Evolutionary conservation across 2,113 vertebrate species (phyloP).

Genomic region (Pipa parva): DNA sequence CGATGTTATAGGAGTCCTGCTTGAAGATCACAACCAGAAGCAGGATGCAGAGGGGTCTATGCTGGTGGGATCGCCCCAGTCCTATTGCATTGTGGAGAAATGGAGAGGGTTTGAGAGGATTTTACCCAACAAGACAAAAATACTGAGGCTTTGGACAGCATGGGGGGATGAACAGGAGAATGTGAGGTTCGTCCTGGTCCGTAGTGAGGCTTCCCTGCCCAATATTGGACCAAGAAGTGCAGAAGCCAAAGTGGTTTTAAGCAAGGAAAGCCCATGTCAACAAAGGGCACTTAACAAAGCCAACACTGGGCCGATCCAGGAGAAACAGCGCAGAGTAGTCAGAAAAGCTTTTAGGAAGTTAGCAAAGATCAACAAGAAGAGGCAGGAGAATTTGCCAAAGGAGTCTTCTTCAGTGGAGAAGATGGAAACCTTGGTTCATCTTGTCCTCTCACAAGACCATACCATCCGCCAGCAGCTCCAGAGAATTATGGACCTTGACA

Average conservation of each 20-base stretch:
- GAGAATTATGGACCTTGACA: slow-evolving; percentile 81
- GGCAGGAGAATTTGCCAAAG: slow-evolving; percentile 53
- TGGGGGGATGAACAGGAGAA: slow-evolving; percentile 87
- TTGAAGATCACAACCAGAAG: slow-evolving; percentile 71
- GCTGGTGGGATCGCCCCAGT: slow-evolving; percentile 73
- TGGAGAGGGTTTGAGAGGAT: slow-evolving; percentile 89
- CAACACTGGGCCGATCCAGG: slow-evolving; percentile 59
- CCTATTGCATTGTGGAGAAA: slow-evolving; percentile 89
- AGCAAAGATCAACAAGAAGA: slow-evolving; percentile 82
- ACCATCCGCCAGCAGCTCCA: slow-evolving; percentile 88
- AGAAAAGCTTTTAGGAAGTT: slow-evolving; percentile 92
- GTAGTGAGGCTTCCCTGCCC: slow-evolving; percentile 75
- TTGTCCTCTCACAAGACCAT: slow-evolving; percentile 91
- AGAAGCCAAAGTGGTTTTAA: slow-evolving; percentile 85
- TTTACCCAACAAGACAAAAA: slow-evolving; percentile 83
- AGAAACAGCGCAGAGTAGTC: slow-evolving; percentile 83
- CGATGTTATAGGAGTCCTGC: slow-evolving; percentile 80
- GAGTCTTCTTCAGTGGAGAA: slow-evolving; percentile 69
- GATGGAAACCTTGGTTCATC: slow-evolving; percentile 87
- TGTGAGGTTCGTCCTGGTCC: slow-evolving; percentile 84
- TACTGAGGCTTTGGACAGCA: slow-evolving; percentile 84
- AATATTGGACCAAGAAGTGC: slow-evolving; percentile 78
- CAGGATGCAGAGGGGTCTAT: slow-evolving; percentile 56
- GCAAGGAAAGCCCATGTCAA: slow-evolving; percentile 69
- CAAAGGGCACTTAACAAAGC: slow-evolving; percentile 54